Evolutionary conservation across 2,113 vertebrate species (phyloP).

Genomic region (Mus musculus): GRCm39 chr4:148179001-148179500

Average conservation of each 20-base stretch:
- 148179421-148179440: fast-evolving
- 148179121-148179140: background rate
- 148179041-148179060: background rate
- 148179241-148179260: background rate
- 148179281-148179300: background rate
- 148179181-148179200: background rate
- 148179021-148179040: background rate
- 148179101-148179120: background rate
- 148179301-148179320: background rate
- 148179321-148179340: background rate
- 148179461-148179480: background rate
- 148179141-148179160: background rate
- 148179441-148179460: background rate
- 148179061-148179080: no score
- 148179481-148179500: background rate
- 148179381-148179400: background rate
- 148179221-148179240: background rate
- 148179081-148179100: background rate
- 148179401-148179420: background rate
- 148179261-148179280: background rate
- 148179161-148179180: background rate
- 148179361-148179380: background rate
- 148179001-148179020: background rate
- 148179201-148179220: background rate
- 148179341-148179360: background rate